These are phyloP conservation scores for Andrena cerasifolii DNA, from an alignment of 1,140 invertebrate species.

Conservation along the genomic window DNA sequence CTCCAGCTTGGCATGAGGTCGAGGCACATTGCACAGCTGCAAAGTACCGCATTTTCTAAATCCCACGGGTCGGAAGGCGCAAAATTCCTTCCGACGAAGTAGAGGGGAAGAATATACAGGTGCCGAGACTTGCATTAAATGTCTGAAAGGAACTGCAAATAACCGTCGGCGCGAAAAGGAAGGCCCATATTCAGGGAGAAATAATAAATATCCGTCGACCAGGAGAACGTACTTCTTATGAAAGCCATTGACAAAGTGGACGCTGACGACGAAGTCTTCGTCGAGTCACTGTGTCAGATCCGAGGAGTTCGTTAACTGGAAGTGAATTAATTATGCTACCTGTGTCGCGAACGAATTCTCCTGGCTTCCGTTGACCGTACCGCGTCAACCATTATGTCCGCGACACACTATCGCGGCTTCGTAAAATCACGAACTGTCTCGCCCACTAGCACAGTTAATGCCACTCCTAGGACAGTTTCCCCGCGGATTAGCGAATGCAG, in stretches of 20 bases:
- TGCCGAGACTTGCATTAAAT: constrained; percentile 22
- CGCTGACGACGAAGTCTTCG: no score
- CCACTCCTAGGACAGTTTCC: neutral
- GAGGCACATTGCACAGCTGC: constrained; percentile 53
- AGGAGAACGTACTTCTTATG: no score
- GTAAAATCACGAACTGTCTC: constrained; percentile 4
- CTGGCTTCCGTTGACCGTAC: no score
- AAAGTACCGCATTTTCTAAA: constrained; percentile 69
- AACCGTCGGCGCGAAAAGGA: neutral
- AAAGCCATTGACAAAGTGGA: no score
- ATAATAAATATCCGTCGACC: no score
- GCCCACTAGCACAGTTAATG: neutral
- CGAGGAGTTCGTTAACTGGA: constrained; percentile 14
- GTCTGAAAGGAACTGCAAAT: neutral
- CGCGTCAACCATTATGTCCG: neutral
- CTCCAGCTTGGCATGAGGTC: constrained; percentile 30
- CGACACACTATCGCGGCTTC: neutral
- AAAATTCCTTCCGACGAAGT: constrained; percentile 56
- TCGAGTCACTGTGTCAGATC: no score
- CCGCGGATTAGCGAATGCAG: neutral
- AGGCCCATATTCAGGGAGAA: no score
- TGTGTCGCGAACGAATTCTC: no score
- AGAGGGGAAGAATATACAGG: constrained; percentile 25
- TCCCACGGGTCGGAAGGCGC: constrained; percentile 53
- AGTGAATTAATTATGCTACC: constrained; percentile 18